A percentile compares a stretch with the other conserved stretches of the same genome.
Conservation (phyloP, 2,797 vertebrate species). For the Fringilla coelebs region DNA sequence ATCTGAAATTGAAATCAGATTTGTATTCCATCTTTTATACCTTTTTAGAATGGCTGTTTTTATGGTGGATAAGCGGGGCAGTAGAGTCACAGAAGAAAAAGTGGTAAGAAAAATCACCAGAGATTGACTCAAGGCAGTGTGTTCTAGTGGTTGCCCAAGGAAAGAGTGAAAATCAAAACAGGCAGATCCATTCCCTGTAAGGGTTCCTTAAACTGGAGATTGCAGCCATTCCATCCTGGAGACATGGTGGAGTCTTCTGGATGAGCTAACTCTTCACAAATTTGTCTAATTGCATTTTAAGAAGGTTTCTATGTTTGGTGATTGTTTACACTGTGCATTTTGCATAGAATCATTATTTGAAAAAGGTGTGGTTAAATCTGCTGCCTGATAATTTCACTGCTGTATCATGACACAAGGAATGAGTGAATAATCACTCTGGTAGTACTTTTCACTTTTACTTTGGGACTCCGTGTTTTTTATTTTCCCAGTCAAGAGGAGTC, state of each 20-base stretch:
- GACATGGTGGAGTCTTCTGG: neutral
- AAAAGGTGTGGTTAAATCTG: neutral
- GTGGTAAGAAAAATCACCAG: neutral
- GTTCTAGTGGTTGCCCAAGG: neutral
- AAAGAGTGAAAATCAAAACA: neutral
- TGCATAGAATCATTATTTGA: neutral
- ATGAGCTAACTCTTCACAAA: neutral
- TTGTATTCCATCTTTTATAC: neutral
- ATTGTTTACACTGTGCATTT: neutral
- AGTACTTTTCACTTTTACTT: neutral
- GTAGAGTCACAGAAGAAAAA: neutral
- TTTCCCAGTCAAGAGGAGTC: neutral
- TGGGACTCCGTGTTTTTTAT: neutral
- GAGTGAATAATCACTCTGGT: neutral
- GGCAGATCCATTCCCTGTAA: neutral
- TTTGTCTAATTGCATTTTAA: neutral
- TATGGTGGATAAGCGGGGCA: neutral
- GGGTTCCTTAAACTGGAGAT: neutral
- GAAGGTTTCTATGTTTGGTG: neutral
- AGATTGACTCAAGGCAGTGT: neutral
- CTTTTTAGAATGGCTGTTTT: neutral
- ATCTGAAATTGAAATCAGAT: neutral
- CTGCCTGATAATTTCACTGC: neutral
- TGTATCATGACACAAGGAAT: neutral
- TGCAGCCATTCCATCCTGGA: neutral